Evolutionary conservation across 2,113 vertebrate species (phyloP).

Genomic region (Porphyrio hochstetteri): DNA sequence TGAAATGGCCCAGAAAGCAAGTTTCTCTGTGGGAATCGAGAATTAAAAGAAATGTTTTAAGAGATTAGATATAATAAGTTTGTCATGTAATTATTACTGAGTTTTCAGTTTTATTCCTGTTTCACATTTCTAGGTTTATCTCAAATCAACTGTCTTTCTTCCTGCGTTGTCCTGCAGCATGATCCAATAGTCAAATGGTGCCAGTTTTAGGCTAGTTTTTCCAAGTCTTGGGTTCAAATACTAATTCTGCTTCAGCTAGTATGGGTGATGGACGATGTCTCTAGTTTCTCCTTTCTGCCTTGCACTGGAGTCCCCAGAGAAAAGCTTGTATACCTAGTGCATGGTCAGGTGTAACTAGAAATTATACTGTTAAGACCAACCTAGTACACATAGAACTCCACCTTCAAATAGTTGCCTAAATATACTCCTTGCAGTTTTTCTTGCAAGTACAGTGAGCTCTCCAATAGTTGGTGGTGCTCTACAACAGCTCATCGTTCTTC

Average conservation of each 20-base stretch:
- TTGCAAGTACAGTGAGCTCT: background rate
- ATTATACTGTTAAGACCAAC: background rate
- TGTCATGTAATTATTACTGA: background rate
- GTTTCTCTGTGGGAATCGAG: background rate
- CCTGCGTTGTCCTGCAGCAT: background rate
- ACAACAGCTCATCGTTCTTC: background rate
- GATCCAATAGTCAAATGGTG: background rate
- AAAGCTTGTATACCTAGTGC: background rate
- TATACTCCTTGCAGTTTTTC: background rate
- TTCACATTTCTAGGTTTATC: background rate
- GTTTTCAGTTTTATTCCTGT: background rate
- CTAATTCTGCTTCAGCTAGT: background rate
- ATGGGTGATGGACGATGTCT: rapidly evolving
- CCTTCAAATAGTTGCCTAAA: background rate
- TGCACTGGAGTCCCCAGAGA: background rate
- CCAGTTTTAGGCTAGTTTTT: background rate
- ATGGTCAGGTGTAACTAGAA: background rate
- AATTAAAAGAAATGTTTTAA: background rate
- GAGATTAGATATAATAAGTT: background rate
- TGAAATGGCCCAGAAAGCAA: background rate
- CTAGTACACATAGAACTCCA: rapidly evolving
- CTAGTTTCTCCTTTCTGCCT: background rate
- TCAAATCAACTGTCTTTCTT: background rate
- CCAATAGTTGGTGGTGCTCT: background rate
- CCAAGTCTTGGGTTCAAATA: background rate